Conservation (phyloP, 2,888 invertebrate genomes). For the Nephrotoma guestfalica region DNA sequence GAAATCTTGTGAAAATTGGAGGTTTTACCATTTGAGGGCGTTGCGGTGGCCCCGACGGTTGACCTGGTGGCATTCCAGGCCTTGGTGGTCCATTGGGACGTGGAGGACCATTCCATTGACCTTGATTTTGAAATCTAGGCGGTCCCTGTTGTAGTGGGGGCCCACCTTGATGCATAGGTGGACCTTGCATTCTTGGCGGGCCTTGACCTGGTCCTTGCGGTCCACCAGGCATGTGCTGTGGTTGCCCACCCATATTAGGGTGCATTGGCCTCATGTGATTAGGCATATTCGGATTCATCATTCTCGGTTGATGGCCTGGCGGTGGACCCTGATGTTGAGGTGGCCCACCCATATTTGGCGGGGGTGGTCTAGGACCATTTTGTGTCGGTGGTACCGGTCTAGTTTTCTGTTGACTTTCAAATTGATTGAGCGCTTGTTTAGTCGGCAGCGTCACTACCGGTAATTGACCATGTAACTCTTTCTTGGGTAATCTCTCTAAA, state of each 20-base stretch:
- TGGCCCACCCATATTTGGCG: slow-evolving; percentile 30
- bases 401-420: slow-evolving; percentile 86
- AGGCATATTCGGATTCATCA: slow-evolving; percentile 43
- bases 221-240: slow-evolving; percentile 36
- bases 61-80: slow-evolving; percentile 34
- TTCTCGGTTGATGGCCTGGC: slow-evolving; percentile 37
- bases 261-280: slow-evolving; percentile 41
- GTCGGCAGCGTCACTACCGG: slow-evolving; percentile 92
- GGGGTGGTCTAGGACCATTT: slow-evolving; percentile 34
- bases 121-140: slow-evolving; percentile 31
- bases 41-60: slow-evolving; percentile 37
- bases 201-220: slow-evolving; percentile 43
- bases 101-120: slow-evolving; percentile 35
- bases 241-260: slow-evolving; percentile 36
- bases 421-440: slow-evolving; percentile 72
- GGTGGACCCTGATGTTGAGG: slow-evolving; percentile 35
- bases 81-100: slow-evolving; percentile 36
- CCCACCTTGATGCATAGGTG: slow-evolving; percentile 43
- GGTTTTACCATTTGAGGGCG: slow-evolving; percentile 42
- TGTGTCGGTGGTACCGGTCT: slow-evolving; percentile 62
- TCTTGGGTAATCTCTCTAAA: slow-evolving; percentile 88
- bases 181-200: slow-evolving; percentile 47
- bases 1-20: background rate
- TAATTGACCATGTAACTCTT: slow-evolving; percentile 88
- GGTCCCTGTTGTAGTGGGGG: slow-evolving; percentile 39